Percentiles rank a stretch among this genome's conserved stretches.
Conservation (phyloP, 1,140 invertebrate species). For the Hycleus phaleratus region DNA sequence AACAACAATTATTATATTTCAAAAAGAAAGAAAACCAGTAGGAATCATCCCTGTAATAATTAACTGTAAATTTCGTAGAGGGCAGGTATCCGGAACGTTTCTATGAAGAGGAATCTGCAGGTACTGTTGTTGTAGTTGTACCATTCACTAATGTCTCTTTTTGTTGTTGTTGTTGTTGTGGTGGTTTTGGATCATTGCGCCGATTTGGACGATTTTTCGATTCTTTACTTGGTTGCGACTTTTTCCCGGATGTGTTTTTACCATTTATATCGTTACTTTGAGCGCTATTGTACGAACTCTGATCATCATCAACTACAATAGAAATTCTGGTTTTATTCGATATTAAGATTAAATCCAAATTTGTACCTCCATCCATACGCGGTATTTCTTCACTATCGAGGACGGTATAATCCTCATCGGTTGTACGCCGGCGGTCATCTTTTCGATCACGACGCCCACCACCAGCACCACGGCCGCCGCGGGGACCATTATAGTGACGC, state of each 20-base stretch:
- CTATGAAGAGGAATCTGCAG: no score
- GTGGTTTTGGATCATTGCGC: constrained; percentile 39
- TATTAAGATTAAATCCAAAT: no score
- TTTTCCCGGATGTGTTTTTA: background rate
- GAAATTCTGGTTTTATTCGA: constrained; percentile 15
- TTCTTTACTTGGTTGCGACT: constrained; percentile 28
- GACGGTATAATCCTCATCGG: constrained; percentile 71
- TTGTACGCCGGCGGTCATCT: constrained; percentile 59
- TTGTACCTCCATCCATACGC: constrained; percentile 66
- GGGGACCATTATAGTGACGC: constrained; percentile 42
- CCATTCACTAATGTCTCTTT: constrained; percentile 55
- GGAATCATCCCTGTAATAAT: constrained; percentile 10
- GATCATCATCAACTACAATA: constrained; percentile 18
- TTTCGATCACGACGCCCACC: constrained; percentile 41
- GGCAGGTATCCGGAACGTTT: constrained; percentile 22
- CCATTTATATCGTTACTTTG: background rate
- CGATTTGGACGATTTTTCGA: constrained; percentile 43
- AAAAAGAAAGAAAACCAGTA: constrained; percentile 11
- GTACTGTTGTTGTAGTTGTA: constrained; percentile 32
- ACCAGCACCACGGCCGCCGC: constrained; percentile 43
- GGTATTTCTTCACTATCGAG: constrained; percentile 70
- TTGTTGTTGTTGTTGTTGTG: constrained; percentile 14
- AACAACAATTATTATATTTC: constrained; percentile 6
- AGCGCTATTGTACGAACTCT: background rate
- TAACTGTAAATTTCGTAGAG: constrained; percentile 2